Base-by-base conservation (phyloP, 2,888 invertebrate species). In the Temnothorax ravouxi region DNA sequence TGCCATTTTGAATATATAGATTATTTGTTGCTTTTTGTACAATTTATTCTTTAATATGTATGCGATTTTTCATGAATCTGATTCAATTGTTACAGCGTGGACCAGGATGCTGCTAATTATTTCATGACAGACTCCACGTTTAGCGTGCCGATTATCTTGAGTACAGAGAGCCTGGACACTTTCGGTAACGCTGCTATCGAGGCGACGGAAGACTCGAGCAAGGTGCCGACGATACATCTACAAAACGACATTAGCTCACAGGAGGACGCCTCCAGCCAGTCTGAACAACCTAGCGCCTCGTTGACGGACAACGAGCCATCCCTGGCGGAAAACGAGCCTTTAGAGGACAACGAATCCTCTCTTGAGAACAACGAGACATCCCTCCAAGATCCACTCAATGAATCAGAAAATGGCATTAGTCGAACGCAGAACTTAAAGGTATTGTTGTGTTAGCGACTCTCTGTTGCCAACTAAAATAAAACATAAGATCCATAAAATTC, bases 121-220 rank as follows among this genome's bases (percentile, higher is more conserved):
- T 91, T 94, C 83, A 93, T 93, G 82, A 91, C 93, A 11, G 94
- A 94, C 85, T 91, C 94, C n/a, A 91, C 91, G 25, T 94, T 94
- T 85, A 90, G 91, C 80, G 94, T 94, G 69, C 94, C 94, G 54
- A 94, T 94, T 82, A 94, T 95, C 88, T 90, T 94, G 56, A 93
- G 90, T 81, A 88, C 93, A 3, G 94, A 94, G 62, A 93, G 90
- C 85, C 89, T 94, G 25, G 93, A 93, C 66, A 88, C 91, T 83
- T 94, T 94, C 85, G 89, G 88, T 72, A 91, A 90, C 79, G 88
- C 93, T 1, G 84, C 90, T 50, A 91, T 91, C 69, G 88, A 87
- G 59, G 62, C 88, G 34, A 91, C 82, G 4, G 92, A 93, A 18
- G 88, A 89, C 50, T 89, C 86, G 29, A 89, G 86, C 52, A 90